Conservation (phyloP, 2,113 vertebrate genomes). For the Vulpes vulpes region DNA sequence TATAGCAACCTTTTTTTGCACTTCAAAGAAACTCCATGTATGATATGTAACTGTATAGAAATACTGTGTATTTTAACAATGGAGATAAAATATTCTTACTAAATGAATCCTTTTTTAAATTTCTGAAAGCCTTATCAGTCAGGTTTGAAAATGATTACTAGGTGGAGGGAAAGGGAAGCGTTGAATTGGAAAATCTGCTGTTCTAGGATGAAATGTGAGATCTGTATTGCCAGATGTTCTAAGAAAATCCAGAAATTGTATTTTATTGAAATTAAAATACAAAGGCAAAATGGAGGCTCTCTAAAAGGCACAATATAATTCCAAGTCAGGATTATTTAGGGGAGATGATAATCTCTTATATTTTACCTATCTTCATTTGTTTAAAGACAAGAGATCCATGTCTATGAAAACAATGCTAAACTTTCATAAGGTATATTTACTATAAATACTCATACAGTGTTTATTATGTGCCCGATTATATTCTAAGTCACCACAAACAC, state of each 20-base stretch:
- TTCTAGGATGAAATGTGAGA: neutral
- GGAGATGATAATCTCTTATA: neutral
- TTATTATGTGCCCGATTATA: neutral
- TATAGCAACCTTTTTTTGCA: neutral
- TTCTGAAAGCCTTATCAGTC: neutral
- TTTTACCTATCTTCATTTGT: conserved; percentile 47
- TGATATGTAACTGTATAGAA: neutral
- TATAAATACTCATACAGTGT: neutral
- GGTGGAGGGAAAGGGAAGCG: neutral
- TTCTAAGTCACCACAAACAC: neutral
- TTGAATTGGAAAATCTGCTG: neutral
- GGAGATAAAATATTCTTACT: neutral
- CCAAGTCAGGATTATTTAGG: neutral
- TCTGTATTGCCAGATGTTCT: neutral
- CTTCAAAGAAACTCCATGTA: conserved; percentile 44
- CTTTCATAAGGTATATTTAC: neutral
- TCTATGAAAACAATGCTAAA: neutral
- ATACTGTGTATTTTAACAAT: conserved; percentile 28
- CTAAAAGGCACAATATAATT: neutral
- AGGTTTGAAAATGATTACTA: neutral
- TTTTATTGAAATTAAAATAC: conserved; percentile 38
- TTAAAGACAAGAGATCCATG: neutral
- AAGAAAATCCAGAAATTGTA: neutral
- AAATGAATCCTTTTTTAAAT: conserved; percentile 30
- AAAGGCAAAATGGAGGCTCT: neutral